Conservation (phyloP, 2,888 invertebrate genomes). For the Polydrusus pterygomalis region DNA sequence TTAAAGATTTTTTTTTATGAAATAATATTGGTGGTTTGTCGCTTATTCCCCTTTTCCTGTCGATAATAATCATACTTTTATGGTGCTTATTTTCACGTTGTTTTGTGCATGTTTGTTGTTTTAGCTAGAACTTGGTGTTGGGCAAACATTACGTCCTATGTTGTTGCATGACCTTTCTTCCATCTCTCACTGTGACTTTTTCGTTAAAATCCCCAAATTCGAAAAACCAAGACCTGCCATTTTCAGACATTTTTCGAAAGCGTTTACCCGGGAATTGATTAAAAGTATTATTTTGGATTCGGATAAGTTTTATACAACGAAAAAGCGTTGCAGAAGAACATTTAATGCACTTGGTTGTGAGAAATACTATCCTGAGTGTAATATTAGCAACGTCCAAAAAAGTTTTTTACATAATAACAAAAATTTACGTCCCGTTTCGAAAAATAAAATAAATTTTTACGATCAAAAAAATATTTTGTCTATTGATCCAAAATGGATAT, state of each 20-base stretch:
- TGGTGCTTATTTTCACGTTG: slow-evolving; percentile 42
- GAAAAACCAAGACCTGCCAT: slow-evolving; percentile 61
- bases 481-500: slow-evolving; percentile 53
- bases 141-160: slow-evolving; percentile 60
- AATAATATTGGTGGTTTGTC: too few species aligned
- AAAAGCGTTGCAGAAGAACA: slow-evolving; percentile 66
- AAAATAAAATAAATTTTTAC: slow-evolving; percentile 17
- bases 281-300: slow-evolving; percentile 69
- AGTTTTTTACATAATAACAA: slow-evolving; percentile 63
- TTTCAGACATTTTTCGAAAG: slow-evolving; percentile 54
- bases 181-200: slow-evolving; percentile 59
- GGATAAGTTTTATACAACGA: slow-evolving; percentile 71
- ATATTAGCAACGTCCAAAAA: slow-evolving; percentile 55
- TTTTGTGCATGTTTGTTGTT: slow-evolving; percentile 60
- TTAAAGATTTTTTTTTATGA: too few species aligned
- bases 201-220: slow-evolving; percentile 59
- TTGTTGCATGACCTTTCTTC: slow-evolving; percentile 63
- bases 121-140: slow-evolving; percentile 68
- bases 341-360: slow-evolving; percentile 69
- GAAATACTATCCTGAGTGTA: slow-evolving; percentile 66
- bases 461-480: slow-evolving; percentile 30
- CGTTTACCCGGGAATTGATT: slow-evolving; percentile 64
- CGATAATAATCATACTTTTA: too few species aligned
- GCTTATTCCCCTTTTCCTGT: too few species aligned
- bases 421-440: slow-evolving; percentile 42